Percentiles rank a stretch among this genome's conserved stretches.
Conservation (phyloP, 2,797 vertebrate genomes). For the Moxostoma hubbsi region DNA sequence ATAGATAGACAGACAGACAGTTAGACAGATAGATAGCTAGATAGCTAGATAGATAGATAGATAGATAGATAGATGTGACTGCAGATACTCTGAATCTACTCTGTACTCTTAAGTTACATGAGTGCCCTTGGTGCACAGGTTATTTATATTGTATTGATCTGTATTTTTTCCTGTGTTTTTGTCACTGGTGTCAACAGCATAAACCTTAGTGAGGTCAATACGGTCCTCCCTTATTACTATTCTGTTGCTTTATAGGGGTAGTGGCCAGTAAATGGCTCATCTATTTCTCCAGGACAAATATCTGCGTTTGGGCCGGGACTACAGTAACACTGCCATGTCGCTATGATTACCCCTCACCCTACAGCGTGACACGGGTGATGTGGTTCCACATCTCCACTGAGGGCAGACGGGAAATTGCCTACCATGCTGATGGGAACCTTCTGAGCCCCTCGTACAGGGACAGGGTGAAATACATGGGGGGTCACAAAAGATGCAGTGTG, state of each 20-base stretch:
- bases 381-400: conserved; percentile 79
- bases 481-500: conserved; percentile 78
- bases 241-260: conserved; percentile 62
- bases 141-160: conserved; percentile 79
- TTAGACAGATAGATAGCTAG: background rate
- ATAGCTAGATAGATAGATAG: background rate
- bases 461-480: conserved; percentile 76
- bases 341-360: conserved; percentile 78
- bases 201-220: background rate
- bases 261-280: conserved; percentile 76
- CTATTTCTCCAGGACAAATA: conserved; percentile 76
- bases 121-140: conserved; percentile 75
- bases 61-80: background rate
- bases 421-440: conserved; percentile 73
- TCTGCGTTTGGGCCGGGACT: conserved; percentile 81
- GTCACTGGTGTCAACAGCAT: conserved; percentile 52
- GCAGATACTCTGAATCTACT: background rate
- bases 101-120: conserved; percentile 39
- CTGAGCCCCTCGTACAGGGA: conserved; percentile 74
- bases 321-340: conserved; percentile 78
- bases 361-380: conserved; percentile 75
- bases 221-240: background rate
- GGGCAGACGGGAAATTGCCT: conserved; percentile 72
- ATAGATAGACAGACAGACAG: background rate
- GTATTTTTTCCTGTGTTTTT: conserved; percentile 65